Base-by-base conservation (phyloP, 2,113 vertebrate species). In the Phocoena sinus region DNA sequence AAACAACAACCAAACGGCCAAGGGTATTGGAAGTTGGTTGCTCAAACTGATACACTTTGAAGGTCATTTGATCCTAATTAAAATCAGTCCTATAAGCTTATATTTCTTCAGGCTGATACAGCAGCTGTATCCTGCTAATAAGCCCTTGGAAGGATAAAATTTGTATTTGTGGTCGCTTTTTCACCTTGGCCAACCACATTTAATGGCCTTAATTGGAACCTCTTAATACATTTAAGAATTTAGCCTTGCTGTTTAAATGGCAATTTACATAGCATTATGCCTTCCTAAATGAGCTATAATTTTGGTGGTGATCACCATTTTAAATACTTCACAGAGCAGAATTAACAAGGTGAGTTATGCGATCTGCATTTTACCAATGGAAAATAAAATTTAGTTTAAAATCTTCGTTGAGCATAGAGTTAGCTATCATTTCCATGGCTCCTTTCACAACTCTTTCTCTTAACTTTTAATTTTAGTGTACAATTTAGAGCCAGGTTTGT, bases 211-310 rank as follows among this genome's bases (percentile, higher is more conserved):
- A 98, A 96, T 38, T 77, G 94, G 79, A 93, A 94, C 38, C 84
- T 97, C 94, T 98, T 95, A 86, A 98, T 96, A 97, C 36, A 95
- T 80, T 93, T 85, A 97, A 98, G 73, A 97, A 85, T 95, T 94
- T 96, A 0, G 13, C 44, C 97, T 98, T 97, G 92, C 94, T 98
- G 95, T 94, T 98, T 97, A 97, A 98, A 98, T 96, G 82, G 12
- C 56, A 97, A 90, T 98, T 98, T 98, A 97, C 89, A 96, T 97
- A 96, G 91, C 89, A 91, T 83, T 97, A 97, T 96, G 95, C 76
- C 95, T 97, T 89, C 50, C 89, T 96, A 98, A 98, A 98, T 84
- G 63, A 74, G 56, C 81, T 95, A 96, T 50, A 85, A 23, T 95
- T 98, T 98, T 95, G 65, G 97, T 96, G 89, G 87, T 0, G 76